Evolutionary conservation across 2,113 vertebrate species (phyloP), one percentile per base, ranked within the genome.

Genomic region (Tenebrosternarchus preto): DNA sequence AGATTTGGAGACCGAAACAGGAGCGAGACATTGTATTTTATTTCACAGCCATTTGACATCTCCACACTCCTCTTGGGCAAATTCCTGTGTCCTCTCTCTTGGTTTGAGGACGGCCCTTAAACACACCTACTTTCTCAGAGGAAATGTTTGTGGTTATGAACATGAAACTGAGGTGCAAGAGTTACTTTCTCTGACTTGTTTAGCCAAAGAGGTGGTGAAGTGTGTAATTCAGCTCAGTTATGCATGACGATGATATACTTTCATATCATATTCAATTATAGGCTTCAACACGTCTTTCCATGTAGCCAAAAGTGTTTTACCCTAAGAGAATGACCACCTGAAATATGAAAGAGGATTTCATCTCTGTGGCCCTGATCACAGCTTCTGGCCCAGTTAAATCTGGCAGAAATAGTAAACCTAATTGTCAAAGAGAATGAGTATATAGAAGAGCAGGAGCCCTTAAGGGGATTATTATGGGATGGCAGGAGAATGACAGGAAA

Each of bases 11-110:
- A 0, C 71, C 31, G 11, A 4, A 59, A 20, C 20, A 27, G 55
- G 29, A 31, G 25, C 27, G 9, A 39, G 59, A 22, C 74, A 33
- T 29, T 29, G 16, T n/a, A 5, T 56, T 46, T 67, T 11, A 81
- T 80, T 86, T 91, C 90, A 90, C 88, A 88, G 88, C 73, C 85
- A 88, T 77, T 71, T 79, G 85, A 89, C 87, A 90, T 88, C 84
- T 90, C 76, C 79, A 87, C 93, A 92, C 87, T 92, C 90, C 94
- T 95, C 90, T 92, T 88, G 92, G 95, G 94, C 90, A 93, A 94
- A 95, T 94, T 94, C 93, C 94, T 91, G 89, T 87, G 46, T 29
- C 53, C 55, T 73, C 64, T 39, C 24, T 33, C 61, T 53, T 6
- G 24, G 59, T 73, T 31, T 39, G 78, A 63, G 78, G 19, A n/a